A percentile compares a stretch with the other conserved stretches of the same genome.
phyloP scores from a whole-genome alignment of 2,113 vertebrate species.

The Scomber japonicus region DNA sequence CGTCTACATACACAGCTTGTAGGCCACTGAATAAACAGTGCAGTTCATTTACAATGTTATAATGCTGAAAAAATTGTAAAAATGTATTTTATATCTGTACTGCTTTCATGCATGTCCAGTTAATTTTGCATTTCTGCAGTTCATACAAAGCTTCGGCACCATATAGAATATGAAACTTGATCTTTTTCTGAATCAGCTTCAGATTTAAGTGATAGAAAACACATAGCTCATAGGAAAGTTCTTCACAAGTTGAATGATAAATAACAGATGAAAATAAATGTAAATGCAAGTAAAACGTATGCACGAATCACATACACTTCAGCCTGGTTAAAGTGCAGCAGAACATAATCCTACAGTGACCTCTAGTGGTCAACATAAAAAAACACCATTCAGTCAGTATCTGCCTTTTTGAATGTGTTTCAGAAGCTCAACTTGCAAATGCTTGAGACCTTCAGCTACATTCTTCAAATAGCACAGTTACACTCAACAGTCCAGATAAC shows the following conservation, averaged over 20 bases:
- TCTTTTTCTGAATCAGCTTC: no score
- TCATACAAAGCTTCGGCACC: not conserved
- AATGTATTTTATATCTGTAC: not conserved
- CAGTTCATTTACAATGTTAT: not conserved
- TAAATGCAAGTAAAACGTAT: not conserved
- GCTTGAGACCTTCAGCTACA: not conserved
- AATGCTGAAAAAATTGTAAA: not conserved
- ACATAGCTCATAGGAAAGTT: not conserved
- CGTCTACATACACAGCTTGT: no score
- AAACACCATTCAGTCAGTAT: not conserved
- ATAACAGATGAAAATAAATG: not conserved
- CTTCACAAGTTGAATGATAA: not conserved
- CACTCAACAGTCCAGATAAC: conserved; percentile 10
- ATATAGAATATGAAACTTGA: not conserved
- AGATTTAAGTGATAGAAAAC: not conserved
- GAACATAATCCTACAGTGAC: conserved; percentile 34
- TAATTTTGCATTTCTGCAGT: not conserved
- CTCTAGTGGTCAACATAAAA: conserved; percentile 45
- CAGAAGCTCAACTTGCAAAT: not conserved
- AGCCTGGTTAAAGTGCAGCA: not conserved
- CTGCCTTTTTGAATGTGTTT: not conserved
- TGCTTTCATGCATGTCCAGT: not conserved
- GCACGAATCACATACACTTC: not conserved
- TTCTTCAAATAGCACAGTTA: not conserved
- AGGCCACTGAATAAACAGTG: no score